Evolutionary conservation across 1,140 invertebrate species (phyloP).

Genomic region (Philaenus spumarius): DNA sequence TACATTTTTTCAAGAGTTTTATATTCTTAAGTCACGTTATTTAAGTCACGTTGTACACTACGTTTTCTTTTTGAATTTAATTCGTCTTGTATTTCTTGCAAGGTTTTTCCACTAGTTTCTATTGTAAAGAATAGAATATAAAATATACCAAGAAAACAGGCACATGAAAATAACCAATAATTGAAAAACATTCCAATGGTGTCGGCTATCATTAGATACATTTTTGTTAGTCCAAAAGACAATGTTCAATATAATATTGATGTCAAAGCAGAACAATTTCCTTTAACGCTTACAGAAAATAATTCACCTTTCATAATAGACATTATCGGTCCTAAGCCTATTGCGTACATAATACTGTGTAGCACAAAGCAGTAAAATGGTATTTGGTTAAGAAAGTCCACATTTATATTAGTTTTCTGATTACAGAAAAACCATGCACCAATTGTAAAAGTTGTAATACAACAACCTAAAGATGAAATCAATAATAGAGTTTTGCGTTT

Average conservation of each 20-base stretch:
- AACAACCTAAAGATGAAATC: too few relatives aligned
- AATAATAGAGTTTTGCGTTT: conserved; percentile 44
- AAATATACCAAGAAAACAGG: conserved; percentile 47
- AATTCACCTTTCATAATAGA: conserved; percentile 24
- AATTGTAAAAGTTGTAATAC: conserved; percentile 14
- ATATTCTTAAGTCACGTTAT: too few relatives aligned
- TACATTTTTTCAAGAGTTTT: too few relatives aligned
- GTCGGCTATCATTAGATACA: conserved; percentile 52
- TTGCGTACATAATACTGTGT: conserved; percentile 19
- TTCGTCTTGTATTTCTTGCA: too few relatives aligned
- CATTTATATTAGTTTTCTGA: conserved; percentile 39
- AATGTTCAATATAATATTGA: conserved; percentile 15
- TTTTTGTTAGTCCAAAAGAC: conserved; percentile 63
- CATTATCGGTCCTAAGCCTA: conserved; percentile 22
- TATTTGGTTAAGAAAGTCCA: conserved; percentile 5
- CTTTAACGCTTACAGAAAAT: conserved; percentile 21
- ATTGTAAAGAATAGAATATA: conserved; percentile 60
- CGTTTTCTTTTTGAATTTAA: too few relatives aligned
- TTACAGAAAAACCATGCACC: conserved; percentile 22
- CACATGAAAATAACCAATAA: conserved; percentile 74
- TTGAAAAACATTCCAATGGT: conserved; percentile 58
- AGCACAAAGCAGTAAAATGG: conserved; percentile 19
- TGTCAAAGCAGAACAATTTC: conserved; percentile 18
- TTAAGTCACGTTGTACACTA: conserved; percentile 67
- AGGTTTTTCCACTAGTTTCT: too few relatives aligned